Base-by-base conservation (phyloP, 2,797 vertebrate species). In the Alcedo quadribrachys region DNA sequence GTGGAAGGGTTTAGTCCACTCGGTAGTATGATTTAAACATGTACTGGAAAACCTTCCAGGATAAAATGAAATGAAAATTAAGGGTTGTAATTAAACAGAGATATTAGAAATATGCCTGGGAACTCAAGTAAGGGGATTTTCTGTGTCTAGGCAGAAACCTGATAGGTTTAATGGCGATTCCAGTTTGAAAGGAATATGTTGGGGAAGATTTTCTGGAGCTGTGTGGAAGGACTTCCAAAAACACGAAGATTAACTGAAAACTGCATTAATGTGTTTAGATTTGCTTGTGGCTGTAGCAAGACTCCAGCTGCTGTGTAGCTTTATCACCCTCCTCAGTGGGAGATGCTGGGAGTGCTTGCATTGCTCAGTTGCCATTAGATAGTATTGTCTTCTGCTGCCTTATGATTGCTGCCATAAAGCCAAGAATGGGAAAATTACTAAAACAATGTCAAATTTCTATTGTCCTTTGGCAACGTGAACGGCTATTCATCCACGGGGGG, bases 161-260 rank as follows among this genome's bases (percentile, higher is more conserved):
- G n/a, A 92, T 95, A 94, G 45, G 5, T 75, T 95, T 92, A 90
- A 81, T 95, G 93, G 78, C 91, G 78, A 93, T 94, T 94, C 70
- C 94, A 85, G 82, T 93, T 96, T 5, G 18, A 94, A 94, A 92
- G 12, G 27, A 30, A 94, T 87, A 73, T 88, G 82, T 62, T 62
- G 32, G 87, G 55, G 85, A 92, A 81, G 50, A 71, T 93, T 94
- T 85, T 77, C 70, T 92, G 51, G 35, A 83, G 61, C 40, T 40
- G 16, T 86, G 73, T 63, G 87, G 63, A 84, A 76, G 42, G 35
- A 51, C 55, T 90, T 91, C 58, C 53, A 82, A 91, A 87, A 87
- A 81, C 65, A 73, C 8, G 43, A 89, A 85, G 40, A 78, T 69
- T 53, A 89, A 80, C 37, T 73, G 51, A 57, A 84, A 80, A 68